phyloP scores from a whole-genome alignment of 2,113 vertebrate genomes.

The Melanerpes formicivorus region DNA sequence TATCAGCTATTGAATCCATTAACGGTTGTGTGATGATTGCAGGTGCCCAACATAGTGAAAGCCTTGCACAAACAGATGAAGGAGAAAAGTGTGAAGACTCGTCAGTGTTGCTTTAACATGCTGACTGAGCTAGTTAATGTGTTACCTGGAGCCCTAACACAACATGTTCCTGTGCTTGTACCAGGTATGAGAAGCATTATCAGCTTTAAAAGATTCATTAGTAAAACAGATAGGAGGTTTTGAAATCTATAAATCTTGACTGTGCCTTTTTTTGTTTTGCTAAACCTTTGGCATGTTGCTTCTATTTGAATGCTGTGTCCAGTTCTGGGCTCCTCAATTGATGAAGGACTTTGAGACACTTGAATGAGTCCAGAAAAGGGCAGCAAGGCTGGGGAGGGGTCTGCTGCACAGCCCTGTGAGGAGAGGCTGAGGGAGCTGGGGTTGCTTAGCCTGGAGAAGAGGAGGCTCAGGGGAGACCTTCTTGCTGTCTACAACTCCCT shows the following conservation, averaged over 20 bases:
- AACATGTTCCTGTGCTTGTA: constrained; percentile 94
- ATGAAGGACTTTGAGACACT: too few species aligned
- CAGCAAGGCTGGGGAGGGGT: too few species aligned
- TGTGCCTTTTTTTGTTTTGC: neutral
- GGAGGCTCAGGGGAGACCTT: too few species aligned
- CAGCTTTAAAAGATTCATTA: neutral
- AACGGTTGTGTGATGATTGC: constrained; percentile 66
- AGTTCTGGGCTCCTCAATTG: too few species aligned
- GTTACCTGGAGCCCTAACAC: constrained; percentile 92
- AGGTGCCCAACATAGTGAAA: constrained; percentile 98
- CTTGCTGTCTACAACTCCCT: too few species aligned
- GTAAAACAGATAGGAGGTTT: neutral
- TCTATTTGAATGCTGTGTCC: neutral
- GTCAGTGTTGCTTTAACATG: constrained; percentile 99
- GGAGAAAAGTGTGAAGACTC: constrained; percentile 98
- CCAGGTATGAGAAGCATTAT: constrained; percentile 83
- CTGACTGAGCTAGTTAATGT: constrained; percentile 97
- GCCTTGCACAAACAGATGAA: constrained; percentile 98
- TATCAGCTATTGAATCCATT: constrained; percentile 5
- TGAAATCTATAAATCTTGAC: neutral
- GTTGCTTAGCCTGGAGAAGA: too few species aligned
- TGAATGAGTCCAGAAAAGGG: too few species aligned
- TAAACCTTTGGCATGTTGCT: neutral
- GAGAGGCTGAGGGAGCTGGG: too few species aligned
- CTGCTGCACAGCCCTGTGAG: too few species aligned